A percentile compares a stretch with the other conserved stretches of the same genome.
phyloP scores from a whole-genome alignment of 2,797 vertebrate genomes.

The Choloepus didactylus region DNA sequence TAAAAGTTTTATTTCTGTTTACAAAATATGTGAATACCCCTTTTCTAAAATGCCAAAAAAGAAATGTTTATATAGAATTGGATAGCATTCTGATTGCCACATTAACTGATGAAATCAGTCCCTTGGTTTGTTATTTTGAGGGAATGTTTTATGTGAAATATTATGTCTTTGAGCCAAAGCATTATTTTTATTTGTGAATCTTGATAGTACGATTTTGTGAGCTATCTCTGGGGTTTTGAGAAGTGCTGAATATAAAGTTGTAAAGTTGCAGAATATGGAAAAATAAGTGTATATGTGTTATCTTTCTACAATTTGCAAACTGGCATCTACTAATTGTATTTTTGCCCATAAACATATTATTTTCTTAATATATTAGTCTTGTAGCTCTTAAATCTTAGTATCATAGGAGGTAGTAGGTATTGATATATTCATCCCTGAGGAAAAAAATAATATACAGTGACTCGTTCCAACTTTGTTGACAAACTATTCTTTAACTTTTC shows the following conservation, averaged over 20 bases:
- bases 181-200: slow-evolving; percentile 81
- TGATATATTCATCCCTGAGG: slow-evolving; percentile 67
- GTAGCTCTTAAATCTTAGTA: slow-evolving; percentile 77
- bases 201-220: slow-evolving; percentile 77
- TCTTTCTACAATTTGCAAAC: slow-evolving; percentile 71
- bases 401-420: slow-evolving; percentile 67
- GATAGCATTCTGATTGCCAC: slow-evolving; percentile 58
- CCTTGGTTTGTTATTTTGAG: slow-evolving; percentile 57
- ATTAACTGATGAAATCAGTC: slow-evolving; percentile 33
- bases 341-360: slow-evolving; percentile 81
- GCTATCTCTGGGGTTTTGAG: slow-evolving; percentile 56
- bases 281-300: slow-evolving; percentile 51
- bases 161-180: slow-evolving; percentile 66
- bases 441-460: slow-evolving; percentile 54
- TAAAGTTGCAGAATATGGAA: slow-evolving; percentile 69
- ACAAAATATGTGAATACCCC: slow-evolving; percentile 15
- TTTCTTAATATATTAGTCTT: slow-evolving; percentile 79
- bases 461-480: slow-evolving; percentile 51
- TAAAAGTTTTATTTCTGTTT: slow-evolving; percentile 48
- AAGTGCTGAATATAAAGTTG: slow-evolving; percentile 63
- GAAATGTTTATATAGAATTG: slow-evolving; percentile 64
- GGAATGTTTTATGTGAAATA: slow-evolving; percentile 72
- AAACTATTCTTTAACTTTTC: slow-evolving; percentile 53
- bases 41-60: slow-evolving; percentile 23
- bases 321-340: slow-evolving; percentile 43